phyloP scores from a whole-genome alignment of 2,113 vertebrate genomes.

The Phrynosoma blainvillii region DNA sequence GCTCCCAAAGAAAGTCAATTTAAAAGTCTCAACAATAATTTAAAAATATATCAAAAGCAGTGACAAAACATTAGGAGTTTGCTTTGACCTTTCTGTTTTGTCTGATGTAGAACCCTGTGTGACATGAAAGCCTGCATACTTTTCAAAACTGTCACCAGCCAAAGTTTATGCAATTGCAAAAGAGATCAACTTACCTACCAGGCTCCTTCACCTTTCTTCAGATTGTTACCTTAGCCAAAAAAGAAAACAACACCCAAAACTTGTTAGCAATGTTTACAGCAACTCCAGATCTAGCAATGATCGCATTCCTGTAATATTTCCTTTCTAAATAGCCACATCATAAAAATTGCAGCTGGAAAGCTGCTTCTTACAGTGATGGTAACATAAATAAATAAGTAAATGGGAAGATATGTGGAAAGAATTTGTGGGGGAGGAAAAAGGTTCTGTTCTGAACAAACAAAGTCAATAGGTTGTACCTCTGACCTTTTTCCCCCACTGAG shows the following conservation, averaged over 20 bases:
- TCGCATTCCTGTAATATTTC: not conserved
- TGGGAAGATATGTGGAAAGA: not conserved
- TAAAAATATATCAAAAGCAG: no score
- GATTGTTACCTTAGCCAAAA: not conserved
- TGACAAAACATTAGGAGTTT: no score
- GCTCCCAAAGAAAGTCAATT: no score
- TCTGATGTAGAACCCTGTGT: not conserved
- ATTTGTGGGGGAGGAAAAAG: not conserved
- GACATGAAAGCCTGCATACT: not conserved
- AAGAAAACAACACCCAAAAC: not conserved
- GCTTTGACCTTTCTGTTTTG: not conserved
- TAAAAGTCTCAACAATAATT: no score
- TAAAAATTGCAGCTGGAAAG: conserved; percentile 19
- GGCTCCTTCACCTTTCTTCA: conserved; percentile 15
- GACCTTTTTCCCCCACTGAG: not conserved
- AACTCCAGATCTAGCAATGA: not conserved
- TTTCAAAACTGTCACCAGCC: not conserved
- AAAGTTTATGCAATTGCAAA: not conserved
- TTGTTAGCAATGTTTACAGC: conserved; percentile 13
- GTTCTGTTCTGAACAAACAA: not conserved
- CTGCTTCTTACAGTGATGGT: not conserved
- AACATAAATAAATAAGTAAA: not conserved
- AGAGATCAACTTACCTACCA: not conserved
- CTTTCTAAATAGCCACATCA: not conserved
- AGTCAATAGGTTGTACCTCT: not conserved